A percentile compares a stretch with the other conserved stretches of the same genome.
Conservation (phyloP, 2,113 vertebrate genomes). For the Aegypius monachus region DNA sequence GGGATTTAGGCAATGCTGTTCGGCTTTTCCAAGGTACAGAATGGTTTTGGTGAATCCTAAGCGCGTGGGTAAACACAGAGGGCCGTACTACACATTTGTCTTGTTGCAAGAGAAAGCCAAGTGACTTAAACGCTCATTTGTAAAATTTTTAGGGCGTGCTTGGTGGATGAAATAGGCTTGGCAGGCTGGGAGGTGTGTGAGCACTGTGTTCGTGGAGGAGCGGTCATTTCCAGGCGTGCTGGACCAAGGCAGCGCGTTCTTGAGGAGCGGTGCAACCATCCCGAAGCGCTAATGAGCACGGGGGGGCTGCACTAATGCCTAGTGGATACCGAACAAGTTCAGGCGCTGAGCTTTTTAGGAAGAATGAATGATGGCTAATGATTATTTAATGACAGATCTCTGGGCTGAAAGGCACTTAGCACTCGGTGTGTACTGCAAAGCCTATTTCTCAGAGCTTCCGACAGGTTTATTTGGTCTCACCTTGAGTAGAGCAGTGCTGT, state of each 20-base stretch:
- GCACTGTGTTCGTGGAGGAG: rapidly evolving
- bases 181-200: background rate
- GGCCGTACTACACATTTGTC: rapidly evolving
- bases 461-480: slow-evolving; percentile 78
- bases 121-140: rapidly evolving
- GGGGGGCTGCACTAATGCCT: slow-evolving; percentile 42
- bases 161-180: rapidly evolving
- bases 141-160: rapidly evolving
- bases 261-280: background rate
- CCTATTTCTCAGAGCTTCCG: slow-evolving; percentile 72
- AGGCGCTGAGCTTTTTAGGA: slow-evolving; percentile 70
- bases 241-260: background rate
- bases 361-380: slow-evolving; percentile 72
- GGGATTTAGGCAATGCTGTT: background rate
- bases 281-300: slow-evolving; percentile 48
- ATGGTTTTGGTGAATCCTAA: background rate
- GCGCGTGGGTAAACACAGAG: background rate
- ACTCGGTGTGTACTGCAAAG: slow-evolving; percentile 65
- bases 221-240: background rate
- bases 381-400: slow-evolving; percentile 74
- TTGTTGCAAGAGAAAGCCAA: background rate
- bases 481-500: slow-evolving; percentile 71
- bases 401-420: slow-evolving; percentile 73
- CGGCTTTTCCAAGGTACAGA: background rate
- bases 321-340: slow-evolving; percentile 39